phyloP scores from a whole-genome alignment of 2,113 vertebrate species.

The Hystrix cristata region DNA sequence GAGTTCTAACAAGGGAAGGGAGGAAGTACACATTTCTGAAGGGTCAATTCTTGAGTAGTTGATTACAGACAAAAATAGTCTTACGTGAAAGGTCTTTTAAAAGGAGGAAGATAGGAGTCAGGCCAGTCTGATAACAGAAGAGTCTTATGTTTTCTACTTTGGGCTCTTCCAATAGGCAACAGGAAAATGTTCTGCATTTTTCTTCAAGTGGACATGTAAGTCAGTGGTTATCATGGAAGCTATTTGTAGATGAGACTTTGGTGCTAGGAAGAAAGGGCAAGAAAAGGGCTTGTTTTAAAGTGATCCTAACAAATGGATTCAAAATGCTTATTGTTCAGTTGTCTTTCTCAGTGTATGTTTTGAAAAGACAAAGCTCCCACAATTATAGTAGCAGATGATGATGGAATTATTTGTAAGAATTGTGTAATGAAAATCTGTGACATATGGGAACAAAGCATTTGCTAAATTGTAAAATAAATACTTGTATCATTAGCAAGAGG shows the following conservation, averaged over 20 bases:
- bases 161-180: conserved; percentile 38
- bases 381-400: conserved; percentile 33
- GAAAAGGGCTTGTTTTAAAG: conserved; percentile 77
- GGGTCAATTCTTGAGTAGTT: conserved; percentile 62
- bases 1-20: conserved; percentile 58
- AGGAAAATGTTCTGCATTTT: conserved; percentile 75
- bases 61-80: conserved; percentile 77
- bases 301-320: conserved; percentile 51
- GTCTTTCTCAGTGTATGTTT: not conserved
- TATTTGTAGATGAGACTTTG: conserved; percentile 81
- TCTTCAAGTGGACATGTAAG: conserved; percentile 73
- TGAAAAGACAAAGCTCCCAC: not conserved
- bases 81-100: conserved; percentile 69
- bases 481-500: not conserved
- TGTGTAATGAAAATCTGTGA: conserved; percentile 47
- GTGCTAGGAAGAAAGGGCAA: conserved; percentile 70
- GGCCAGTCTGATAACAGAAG: conserved; percentile 73
- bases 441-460: conserved; percentile 30
- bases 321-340: conserved; percentile 24
- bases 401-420: conserved; percentile 65
- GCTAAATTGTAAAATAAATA: conserved; percentile 55
- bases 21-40: conserved; percentile 56
- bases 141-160: conserved; percentile 51
- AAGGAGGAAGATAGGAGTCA: conserved; percentile 66
- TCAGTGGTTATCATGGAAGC: conserved; percentile 74